A percentile compares a stretch with the other conserved stretches of the same genome.
Conservation (phyloP, 2,113 vertebrate species). For the Pogonocichla stellata region DNA sequence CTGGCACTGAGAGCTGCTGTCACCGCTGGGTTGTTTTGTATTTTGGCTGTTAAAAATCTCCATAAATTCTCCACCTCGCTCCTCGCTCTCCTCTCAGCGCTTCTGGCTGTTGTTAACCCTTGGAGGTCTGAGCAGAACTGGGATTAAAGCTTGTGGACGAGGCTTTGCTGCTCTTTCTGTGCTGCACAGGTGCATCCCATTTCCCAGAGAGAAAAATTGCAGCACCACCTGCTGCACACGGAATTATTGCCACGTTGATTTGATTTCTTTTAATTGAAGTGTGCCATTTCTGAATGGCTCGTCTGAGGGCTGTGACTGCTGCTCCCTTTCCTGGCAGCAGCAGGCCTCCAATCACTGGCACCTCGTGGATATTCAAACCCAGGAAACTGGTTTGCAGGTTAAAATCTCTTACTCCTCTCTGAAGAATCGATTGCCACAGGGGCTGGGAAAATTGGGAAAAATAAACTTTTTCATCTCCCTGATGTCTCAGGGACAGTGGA, state of each 20-base stretch:
- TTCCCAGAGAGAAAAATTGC: not conserved
- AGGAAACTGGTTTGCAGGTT: not conserved
- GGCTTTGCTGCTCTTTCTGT: not conserved
- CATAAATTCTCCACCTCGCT: not conserved
- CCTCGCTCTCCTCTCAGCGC: not conserved
- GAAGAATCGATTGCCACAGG: not conserved
- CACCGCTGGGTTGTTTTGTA: not conserved
- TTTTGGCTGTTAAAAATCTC: not conserved
- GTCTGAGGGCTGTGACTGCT: not conserved
- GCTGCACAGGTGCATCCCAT: not conserved
- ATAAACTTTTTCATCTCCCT: not conserved
- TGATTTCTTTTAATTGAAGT: not conserved
- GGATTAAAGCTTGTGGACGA: not conserved
- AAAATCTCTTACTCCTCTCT: not conserved
- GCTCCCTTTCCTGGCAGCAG: not conserved
- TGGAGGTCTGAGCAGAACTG: not conserved
- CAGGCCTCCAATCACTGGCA: not conserved
- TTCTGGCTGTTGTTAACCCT: not conserved
- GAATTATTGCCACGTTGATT: not conserved
- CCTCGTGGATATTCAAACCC: not conserved
- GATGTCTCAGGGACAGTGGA: not conserved
- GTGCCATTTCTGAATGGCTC: not conserved
- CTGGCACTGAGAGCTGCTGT: not conserved
- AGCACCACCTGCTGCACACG: slow-evolving; percentile 14
- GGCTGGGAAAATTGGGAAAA: not conserved